Percentiles rank a stretch among this genome's conserved stretches.
phyloP scores from a whole-genome alignment of 2,797 vertebrate genomes.

The Poeciliopsis turneri region DNA sequence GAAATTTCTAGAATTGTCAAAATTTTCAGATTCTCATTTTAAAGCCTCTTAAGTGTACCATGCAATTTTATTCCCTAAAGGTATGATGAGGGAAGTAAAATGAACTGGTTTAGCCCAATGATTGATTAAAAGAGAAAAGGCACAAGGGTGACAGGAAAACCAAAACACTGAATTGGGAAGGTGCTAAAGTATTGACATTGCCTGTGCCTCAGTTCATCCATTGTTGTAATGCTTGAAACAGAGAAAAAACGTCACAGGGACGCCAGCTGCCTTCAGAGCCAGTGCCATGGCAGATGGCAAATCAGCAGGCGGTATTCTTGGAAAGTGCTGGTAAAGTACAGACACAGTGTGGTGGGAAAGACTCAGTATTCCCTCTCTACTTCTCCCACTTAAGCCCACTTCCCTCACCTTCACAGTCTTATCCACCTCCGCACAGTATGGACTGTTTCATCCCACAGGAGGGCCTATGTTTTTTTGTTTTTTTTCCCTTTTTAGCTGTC shows the following conservation, averaged over 20 bases:
- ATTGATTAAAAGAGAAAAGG: slow-evolving; percentile 7
- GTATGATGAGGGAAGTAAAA: background rate
- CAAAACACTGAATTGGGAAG: slow-evolving; percentile 18
- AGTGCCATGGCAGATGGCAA: slow-evolving; percentile 79
- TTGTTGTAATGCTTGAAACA: slow-evolving; percentile 54
- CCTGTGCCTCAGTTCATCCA: slow-evolving; percentile 32
- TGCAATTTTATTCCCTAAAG: background rate
- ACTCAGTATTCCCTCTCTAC: slow-evolving; percentile 39
- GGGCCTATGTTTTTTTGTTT: slow-evolving; percentile 28
- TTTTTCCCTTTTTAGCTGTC: slow-evolving; percentile 17
- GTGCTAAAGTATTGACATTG: slow-evolving; percentile 40
- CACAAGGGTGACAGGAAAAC: slow-evolving; percentile 37
- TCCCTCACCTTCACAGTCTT: slow-evolving; percentile 63
- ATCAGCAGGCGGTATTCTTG: slow-evolving; percentile 75
- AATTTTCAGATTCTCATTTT: background rate
- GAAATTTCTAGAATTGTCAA: background rate
- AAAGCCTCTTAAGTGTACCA: background rate
- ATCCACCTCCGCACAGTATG: slow-evolving; percentile 78
- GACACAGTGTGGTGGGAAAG: slow-evolving; percentile 66
- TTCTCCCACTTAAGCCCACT: slow-evolving; percentile 56
- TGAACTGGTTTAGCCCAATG: background rate
- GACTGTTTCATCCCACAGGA: slow-evolving; percentile 55
- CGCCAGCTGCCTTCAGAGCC: slow-evolving; percentile 68
- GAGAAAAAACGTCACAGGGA: slow-evolving; percentile 24
- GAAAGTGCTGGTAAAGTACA: slow-evolving; percentile 63